Base-by-base conservation (phyloP, 2,888 invertebrate species). In the Selenia dentaria region DNA sequence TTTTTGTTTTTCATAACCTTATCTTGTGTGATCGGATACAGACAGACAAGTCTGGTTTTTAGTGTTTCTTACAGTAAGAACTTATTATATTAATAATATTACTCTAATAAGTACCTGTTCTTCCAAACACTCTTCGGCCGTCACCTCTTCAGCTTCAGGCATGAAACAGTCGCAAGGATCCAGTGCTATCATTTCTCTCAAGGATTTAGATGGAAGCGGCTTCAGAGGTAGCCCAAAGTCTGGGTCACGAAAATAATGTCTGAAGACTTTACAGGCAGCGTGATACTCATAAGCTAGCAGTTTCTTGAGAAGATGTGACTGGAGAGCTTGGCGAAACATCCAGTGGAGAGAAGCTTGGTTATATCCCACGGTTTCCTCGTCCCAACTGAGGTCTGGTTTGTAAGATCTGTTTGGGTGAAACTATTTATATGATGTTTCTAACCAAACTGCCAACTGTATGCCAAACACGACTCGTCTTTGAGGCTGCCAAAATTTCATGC, bases 311-410 rank as follows among this genome's bases (percentile, higher is more conserved):
- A 90, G 59, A 1, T 72, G 39, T 0, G 75, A 68, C 31, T 86
- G 79, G 0, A 90, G 62, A 0, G 89, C 84, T 62, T 80, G 73
- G 40, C 83, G 69, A 36, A 90, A 88, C 89, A 90, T 89, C 87
- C 87, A 87, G 49, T 90, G 86, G 0, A 83, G 45, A 3, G 73
- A 53, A 1, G 56, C 35, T 51, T 71, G 71, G 1, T 79, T 56
- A 35, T 79, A 80, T 2, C 87, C 86, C 0, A 84, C 74, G 0
- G 67, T 52, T 28, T 78, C 50, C 1, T 55, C 28, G 28, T 83
- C 67, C 90, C 90, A 90, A 1, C 55, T 38, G 9, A 90, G 59
- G 44, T 90, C 89, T 3, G 89, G 89, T 47, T 74, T 64, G 45
- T 89, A 90, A 0, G 85, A 81, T 8, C 89, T 90, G 48, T 14